A percentile compares a stretch with the other conserved stretches of the same genome.
Conservation (phyloP, 2,797 vertebrate species). For the Ataeniobius toweri region DNA sequence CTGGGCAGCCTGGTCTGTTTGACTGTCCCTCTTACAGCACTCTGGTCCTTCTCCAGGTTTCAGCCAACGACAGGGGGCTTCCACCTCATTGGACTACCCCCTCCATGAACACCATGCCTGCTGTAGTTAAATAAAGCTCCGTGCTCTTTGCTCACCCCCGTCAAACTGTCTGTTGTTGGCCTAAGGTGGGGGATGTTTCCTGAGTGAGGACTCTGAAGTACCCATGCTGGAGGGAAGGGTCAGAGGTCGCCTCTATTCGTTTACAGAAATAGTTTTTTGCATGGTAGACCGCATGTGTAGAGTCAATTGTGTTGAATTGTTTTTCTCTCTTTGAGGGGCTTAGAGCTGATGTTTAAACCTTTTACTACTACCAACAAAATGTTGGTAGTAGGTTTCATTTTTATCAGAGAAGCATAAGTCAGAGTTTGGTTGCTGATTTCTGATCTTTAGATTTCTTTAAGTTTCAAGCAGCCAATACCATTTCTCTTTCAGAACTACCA, state of each 20-base stretch:
- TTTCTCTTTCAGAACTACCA: not conserved
- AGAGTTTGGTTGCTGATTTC: not conserved
- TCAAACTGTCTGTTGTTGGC: conserved; percentile 59
- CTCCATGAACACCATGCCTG: conserved; percentile 20
- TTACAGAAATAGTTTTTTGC: not conserved
- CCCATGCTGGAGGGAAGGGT: conserved; percentile 41
- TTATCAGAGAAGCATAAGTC: not conserved
- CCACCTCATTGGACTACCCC: conserved; percentile 13
- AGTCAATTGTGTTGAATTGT: not conserved
- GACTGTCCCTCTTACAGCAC: conserved; percentile 17
- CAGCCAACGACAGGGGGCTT: conserved; percentile 31
- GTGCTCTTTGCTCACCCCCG: conserved; percentile 67
- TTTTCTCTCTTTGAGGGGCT: not conserved
- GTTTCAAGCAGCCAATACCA: not conserved
- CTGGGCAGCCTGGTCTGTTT: conserved; percentile 42
- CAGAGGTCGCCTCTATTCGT: conserved; percentile 44
- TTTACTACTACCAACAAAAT: not conserved
- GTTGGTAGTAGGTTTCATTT: not conserved
- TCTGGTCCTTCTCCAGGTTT: conserved; percentile 25
- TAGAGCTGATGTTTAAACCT: not conserved
- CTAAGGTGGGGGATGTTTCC: conserved; percentile 56
- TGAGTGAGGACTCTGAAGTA: conserved; percentile 47
- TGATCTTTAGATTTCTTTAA: not conserved
- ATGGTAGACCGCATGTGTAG: not conserved
- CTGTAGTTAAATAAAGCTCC: conserved; percentile 70